These are phyloP conservation scores for Apotomis capreana DNA, from an alignment of 2,888 invertebrate species.

Conservation along the genomic window DNA sequence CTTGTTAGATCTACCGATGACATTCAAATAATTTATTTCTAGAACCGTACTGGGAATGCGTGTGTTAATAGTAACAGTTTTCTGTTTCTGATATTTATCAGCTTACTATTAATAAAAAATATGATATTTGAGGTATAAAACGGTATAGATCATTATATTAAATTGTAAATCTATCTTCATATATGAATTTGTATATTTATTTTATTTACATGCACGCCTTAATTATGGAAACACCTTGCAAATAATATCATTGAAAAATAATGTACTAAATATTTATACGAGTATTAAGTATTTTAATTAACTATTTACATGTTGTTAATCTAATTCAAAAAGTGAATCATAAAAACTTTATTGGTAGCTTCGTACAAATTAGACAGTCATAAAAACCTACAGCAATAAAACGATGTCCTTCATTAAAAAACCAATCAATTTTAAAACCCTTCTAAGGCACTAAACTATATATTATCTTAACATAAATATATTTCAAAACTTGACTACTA, in stretches of 20 bases:
- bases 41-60: too few species aligned
- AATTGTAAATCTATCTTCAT: too few species aligned
- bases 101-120: background rate
- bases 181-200: too few species aligned
- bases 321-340: background rate
- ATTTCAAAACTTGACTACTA: constrained; percentile 19
- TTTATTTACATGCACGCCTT: too few species aligned
- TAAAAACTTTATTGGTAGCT: background rate
- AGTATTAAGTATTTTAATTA: too few species aligned
- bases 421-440: constrained; percentile 8
- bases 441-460: constrained; percentile 6
- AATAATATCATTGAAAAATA: too few species aligned
- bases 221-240: too few species aligned
- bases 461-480: constrained; percentile 1
- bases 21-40: background rate
- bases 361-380: background rate
- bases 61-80: background rate
- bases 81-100: background rate
- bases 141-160: too few species aligned
- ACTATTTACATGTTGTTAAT: background rate
- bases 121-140: too few species aligned
- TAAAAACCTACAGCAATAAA: constrained; percentile 17
- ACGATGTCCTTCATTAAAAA: background rate
- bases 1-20: background rate
- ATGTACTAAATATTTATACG: too few species aligned